Conservation (phyloP, 2,113 vertebrate species). For the Clarias batrachus region DNA sequence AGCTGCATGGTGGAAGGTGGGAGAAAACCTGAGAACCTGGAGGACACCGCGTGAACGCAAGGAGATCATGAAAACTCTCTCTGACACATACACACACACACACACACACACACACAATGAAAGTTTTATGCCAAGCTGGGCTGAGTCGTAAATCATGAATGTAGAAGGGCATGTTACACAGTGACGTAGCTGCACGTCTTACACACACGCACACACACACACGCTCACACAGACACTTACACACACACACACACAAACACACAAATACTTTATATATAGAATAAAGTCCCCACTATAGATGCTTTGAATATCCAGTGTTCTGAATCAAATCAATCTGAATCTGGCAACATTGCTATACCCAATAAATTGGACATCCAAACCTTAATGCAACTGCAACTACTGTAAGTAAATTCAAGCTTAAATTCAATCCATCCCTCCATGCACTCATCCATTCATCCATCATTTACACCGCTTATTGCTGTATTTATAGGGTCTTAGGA, state of each 20-base stretch:
- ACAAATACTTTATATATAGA: not conserved
- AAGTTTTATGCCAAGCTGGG: conserved; percentile 57
- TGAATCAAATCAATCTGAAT: not conserved
- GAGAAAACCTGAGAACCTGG: not conserved
- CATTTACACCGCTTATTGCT: not conserved
- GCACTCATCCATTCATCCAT: not conserved
- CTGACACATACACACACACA: not conserved
- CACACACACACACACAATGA: conserved; percentile 39
- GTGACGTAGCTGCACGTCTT: conserved; percentile 32
- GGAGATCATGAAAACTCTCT: not conserved
- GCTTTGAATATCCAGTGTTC: not conserved
- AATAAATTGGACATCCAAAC: not conserved
- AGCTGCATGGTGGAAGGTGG: not conserved
- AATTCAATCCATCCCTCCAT: no score
- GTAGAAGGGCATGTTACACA: conserved; percentile 54
- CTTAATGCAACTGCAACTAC: not conserved
- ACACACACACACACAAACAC: not conserved
- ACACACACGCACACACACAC: conserved; percentile 21
- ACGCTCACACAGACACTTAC: not conserved
- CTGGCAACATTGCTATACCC: not conserved
- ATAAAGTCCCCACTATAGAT: no score
- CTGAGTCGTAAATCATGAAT: conserved; percentile 59
- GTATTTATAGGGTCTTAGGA: no score
- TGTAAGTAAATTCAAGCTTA: not conserved
- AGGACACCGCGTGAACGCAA: not conserved